These are phyloP conservation scores for Drosophila takahashii DNA, from an alignment of 1,140 invertebrate species.

Conservation along the genomic window DNA sequence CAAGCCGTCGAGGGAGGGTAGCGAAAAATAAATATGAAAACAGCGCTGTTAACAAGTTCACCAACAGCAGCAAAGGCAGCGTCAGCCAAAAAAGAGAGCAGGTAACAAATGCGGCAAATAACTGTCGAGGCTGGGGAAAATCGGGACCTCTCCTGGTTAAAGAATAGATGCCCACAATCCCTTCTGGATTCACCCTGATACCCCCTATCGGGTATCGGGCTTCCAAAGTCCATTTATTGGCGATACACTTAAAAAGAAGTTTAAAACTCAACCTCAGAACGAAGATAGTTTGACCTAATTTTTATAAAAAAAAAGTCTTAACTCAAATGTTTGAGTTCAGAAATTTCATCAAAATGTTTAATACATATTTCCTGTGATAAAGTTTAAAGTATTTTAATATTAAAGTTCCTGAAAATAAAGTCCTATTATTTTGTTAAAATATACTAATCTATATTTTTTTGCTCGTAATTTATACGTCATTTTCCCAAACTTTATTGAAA, in stretches of 20 bases:
- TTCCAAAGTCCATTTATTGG: slow-evolving; percentile 21
- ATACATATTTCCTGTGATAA: too few relatives aligned
- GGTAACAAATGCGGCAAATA: slow-evolving; percentile 55
- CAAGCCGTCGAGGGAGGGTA: slow-evolving; percentile 48
- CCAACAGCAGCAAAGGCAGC: slow-evolving; percentile 49
- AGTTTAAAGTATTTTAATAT: too few relatives aligned
- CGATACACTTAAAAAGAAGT: neutral
- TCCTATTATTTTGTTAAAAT: too few relatives aligned
- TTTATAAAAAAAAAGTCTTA: too few relatives aligned
- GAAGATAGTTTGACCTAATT: too few relatives aligned
- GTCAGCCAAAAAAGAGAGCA: slow-evolving; percentile 33
- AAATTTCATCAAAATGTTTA: too few relatives aligned
- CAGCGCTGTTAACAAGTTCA: slow-evolving; percentile 78
- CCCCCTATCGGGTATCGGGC: slow-evolving; percentile 18
- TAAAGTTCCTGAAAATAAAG: too few relatives aligned
- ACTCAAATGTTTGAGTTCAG: too few relatives aligned
- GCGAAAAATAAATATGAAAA: slow-evolving; percentile 65
- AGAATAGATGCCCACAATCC: slow-evolving; percentile 39
- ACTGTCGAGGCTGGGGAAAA: slow-evolving; percentile 14
- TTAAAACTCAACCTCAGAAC: neutral
- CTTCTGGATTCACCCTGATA: slow-evolving; percentile 24
- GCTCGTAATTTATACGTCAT: too few relatives aligned
- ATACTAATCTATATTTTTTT: too few relatives aligned
- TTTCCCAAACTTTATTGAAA: too few relatives aligned
- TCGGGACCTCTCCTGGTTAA: slow-evolving; percentile 19